Evolutionary conservation across 2,888 invertebrate genomes (phyloP), one percentile per base, ranked within the genome.

Genomic region (Lithodes maja): DNA sequence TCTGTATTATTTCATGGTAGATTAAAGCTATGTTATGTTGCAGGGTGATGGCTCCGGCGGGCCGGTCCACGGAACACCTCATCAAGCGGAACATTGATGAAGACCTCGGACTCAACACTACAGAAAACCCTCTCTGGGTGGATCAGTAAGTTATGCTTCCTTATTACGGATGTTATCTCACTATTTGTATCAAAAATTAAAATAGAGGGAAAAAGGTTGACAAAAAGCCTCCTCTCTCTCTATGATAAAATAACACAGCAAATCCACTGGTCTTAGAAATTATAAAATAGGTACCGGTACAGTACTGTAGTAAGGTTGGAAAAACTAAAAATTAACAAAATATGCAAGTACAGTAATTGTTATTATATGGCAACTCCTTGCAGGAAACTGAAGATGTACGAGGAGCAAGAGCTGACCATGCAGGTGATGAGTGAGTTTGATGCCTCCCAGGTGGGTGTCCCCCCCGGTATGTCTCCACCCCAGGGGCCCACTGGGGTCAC

Each of bases 401-500:
- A 98, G 94, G 98, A 98, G 92, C 98, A 98, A 94, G 98, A 98
- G 94, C 94, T 98, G 87, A 98, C 97, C 55, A 98, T 98, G 98
- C 97, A 98, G 94, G 98, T 98, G 49, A 97, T 98, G 93, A 96
- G 96, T 92, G 96, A 97, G 93, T 96, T 96, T 12, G 96, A 96
- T 81, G 93, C 92, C 33, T 91, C 91, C 50, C 89, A 90, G 55
- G 91, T 92, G 55, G 87, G 77, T 75, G 83, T 82, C 33, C 71
- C 83, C 50, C 52, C 68, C 7, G 82, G 61, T 61, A 53, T 74
- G 33, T 86, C 49, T 15, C 52, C 81, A 17, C 5, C n/a, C 69
- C 55, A 17, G 15, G 80, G 33, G 5, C 71, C 79, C 78, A 82
- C 49, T 50, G 82, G 89, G 55, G 89, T 91, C 52, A 89, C 91